A percentile compares a stretch with the other conserved stretches of the same genome.
Conservation (phyloP, 2,113 vertebrate species). For the zebrafish (Danio rerio) region GRCz12tu NC_133196.1:25622001-25622500, state of each 20-base stretch:
- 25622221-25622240: slow-evolving; percentile 43
- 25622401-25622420: slow-evolving; percentile 32
- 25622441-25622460: slow-evolving; percentile 67
- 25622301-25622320: slow-evolving; percentile 63
- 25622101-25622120: slow-evolving; percentile 38
- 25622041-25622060: slow-evolving; percentile 43
- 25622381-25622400: slow-evolving; percentile 23
- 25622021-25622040: slow-evolving; percentile 39
- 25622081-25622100: slow-evolving; percentile 47
- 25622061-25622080: slow-evolving; percentile 50
- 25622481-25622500: slow-evolving; percentile 66
- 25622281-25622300: slow-evolving; percentile 64
- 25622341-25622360: slow-evolving; percentile 60
- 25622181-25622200: not conserved
- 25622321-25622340: slow-evolving; percentile 67
- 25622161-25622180: slow-evolving; percentile 11
- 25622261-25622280: slow-evolving; percentile 61
- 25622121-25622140: slow-evolving; percentile 49
- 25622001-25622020: slow-evolving; percentile 46
- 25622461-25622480: slow-evolving; percentile 61
- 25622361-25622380: slow-evolving; percentile 52
- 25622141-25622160: slow-evolving; percentile 58
- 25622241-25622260: slow-evolving; percentile 52
- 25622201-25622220: slow-evolving; percentile 22
- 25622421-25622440: slow-evolving; percentile 60